Conservation (phyloP, 1,140 invertebrate genomes). For the Trichonephila clavata region DNA sequence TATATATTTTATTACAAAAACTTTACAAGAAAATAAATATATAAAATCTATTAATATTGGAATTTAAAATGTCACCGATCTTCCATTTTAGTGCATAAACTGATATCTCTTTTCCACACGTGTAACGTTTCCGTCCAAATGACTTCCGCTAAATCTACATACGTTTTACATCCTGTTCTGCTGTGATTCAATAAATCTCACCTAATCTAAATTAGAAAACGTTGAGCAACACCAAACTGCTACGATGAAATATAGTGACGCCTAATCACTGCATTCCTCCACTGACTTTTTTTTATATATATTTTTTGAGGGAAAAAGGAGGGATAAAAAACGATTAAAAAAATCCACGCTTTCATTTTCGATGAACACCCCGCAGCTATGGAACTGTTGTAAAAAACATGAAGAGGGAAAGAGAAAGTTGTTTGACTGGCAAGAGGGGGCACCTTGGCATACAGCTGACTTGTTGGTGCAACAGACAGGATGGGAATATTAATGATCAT, state of each 20-base stretch:
- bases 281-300: neutral
- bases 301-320: neutral
- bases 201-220: slow-evolving; percentile 5
- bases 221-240: neutral
- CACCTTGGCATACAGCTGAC: neutral
- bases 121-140: neutral
- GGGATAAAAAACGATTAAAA: neutral
- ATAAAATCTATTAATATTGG: too few relatives aligned
- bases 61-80: neutral
- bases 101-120: slow-evolving; percentile 5
- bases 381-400: neutral
- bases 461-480: slow-evolving; percentile 27
- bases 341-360: neutral
- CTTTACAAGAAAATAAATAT: too few relatives aligned
- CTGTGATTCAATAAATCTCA: neutral
- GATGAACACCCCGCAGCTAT: neutral
- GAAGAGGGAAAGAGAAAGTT: slow-evolving; percentile 24
- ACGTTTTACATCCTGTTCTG: neutral
- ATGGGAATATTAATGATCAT: slow-evolving; percentile 22
- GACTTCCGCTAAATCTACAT: neutral
- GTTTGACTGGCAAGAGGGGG: slow-evolving; percentile 2
- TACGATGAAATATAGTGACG: neutral
- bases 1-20: too few relatives aligned
- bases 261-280: neutral
- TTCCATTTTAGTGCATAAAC: neutral